Evolutionary conservation across 2,888 invertebrate species (phyloP), one percentile per base, ranked within the genome.

Genomic region (Conistra vaccinii): DNA sequence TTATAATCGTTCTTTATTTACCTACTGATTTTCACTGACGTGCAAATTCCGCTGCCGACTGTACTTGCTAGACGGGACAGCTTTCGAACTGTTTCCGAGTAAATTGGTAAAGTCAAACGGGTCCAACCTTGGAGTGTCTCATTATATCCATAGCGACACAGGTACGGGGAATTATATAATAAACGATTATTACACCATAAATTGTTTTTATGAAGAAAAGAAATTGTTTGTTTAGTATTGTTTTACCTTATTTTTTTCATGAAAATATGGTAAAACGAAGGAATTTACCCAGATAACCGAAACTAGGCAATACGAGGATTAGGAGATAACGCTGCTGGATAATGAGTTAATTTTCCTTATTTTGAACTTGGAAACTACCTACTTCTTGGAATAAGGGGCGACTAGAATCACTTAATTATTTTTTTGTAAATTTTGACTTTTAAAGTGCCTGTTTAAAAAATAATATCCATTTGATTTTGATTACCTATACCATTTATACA

Each of bases 31-130:
- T 14, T 23, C 0, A 66, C 9, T 14, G 1, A 73, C 73, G 2
- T 17, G 32, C 29, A 67, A 70, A 70, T 70, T 58, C 29, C 14
- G 63, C 35, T 32, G 35, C 66, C 65, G 83, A 87, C 83, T 86
- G 86, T 90, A 91, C 90, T 62, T 51, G 87, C 74, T 74, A 74
- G 69, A 78, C 85, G 35, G 87, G 79, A 61, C 89, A 86, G 82
- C 90, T 90, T 91, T 90, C 91, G 80, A 88, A 85, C 81, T 71
- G 86, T 86, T 89, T 90, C 87, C 85, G 55, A 87, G 88, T 88
- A 88, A 87, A 91, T 86, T 81, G 81, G 71, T 35, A 72, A 75
- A 75, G 80, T 78, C 69, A 84, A 87, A 86, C 87, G 73, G 70
- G 84, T 85, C 70, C 80, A 84, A 62, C 70, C 81, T 76, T 75